Evolutionary conservation across 2,113 vertebrate genomes (phyloP), one percentile per base, ranked within the genome.

Genomic region (Felis chaus): DNA sequence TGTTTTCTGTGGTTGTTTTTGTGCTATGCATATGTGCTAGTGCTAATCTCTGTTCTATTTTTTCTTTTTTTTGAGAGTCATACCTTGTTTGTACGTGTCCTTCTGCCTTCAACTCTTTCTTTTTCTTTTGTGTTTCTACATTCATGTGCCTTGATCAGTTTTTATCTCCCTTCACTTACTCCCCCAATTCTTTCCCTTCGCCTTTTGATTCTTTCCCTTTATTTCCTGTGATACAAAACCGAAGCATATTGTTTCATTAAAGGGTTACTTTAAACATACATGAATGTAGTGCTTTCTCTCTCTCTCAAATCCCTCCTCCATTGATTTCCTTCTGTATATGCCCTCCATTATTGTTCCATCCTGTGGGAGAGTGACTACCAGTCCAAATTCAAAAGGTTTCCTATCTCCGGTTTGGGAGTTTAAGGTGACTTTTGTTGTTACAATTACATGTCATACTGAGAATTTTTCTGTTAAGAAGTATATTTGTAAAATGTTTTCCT

Each of bases 401-500:
- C n/a, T 89, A 2, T 21, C n/a, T 68, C 45, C 81, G 18, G 31
- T 7, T 90, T 41, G 50, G n/a, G n/a, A 69, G 48, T 53, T 65
- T 27, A 82, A 41, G 85, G 31, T 48, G 71, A 79, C 78, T 66
- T 71, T 65, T 39, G n/a, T 65, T 86, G 73, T n/a, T 66, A 29
- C 2, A 41, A 73, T 89, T 71, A 69, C 15, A 66, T 80, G 45
- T 23, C 57, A 45, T 19, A 50, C 7, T 27, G 16, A 81, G n/a
- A 14, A 10, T 50, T 82, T 91, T 81, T 71, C 61, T 48, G 9
- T 55, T 81, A 7, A 87, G 66, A 68, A 71, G 15, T 81, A 53
- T 53, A 61, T 63, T 69, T 87, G 6, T 81, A 89, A 88, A 61
- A 78, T 86, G 39, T 95, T 92, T 80, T 45, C 27, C 21, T 84